phyloP scores from a whole-genome alignment of 2,797 vertebrate genomes.

The Hippopotamyrus pictus region DNA sequence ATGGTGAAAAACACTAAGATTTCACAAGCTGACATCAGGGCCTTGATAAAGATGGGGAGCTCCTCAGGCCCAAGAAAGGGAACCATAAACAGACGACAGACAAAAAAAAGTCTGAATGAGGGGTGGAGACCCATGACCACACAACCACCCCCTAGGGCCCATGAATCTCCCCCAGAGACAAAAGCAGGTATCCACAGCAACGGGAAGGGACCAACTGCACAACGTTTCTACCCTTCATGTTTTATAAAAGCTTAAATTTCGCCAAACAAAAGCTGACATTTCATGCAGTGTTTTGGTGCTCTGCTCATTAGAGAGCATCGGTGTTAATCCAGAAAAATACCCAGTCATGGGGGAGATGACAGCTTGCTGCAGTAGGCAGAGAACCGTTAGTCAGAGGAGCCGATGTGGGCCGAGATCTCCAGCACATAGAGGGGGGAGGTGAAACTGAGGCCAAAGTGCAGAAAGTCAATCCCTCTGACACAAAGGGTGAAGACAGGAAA shows the following conservation, averaged over 20 bases:
- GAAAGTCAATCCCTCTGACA: neutral
- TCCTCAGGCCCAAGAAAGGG: neutral
- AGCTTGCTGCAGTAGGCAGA: slow-evolving; percentile 2
- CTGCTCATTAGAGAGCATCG: neutral
- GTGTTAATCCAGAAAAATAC: neutral
- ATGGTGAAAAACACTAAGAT: neutral
- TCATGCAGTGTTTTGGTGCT: neutral
- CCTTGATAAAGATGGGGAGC: neutral
- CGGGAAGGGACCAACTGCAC: neutral
- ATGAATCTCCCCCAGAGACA: neutral
- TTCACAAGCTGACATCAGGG: neutral
- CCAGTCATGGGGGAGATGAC: neutral
- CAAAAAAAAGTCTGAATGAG: slow-evolving; percentile 1
- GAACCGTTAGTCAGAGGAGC: neutral
- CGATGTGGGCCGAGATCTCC: neutral
- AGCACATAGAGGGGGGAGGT: neutral
- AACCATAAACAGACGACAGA: neutral
- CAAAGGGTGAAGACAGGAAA: neutral
- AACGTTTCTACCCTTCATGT: neutral
- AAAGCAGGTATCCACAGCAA: slow-evolving; percentile 2
- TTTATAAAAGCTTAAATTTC: neutral
- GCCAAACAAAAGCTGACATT: neutral
- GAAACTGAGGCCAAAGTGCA: neutral
- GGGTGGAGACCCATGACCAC: neutral
- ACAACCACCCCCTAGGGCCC: neutral